phyloP scores from a whole-genome alignment of 2,888 invertebrate species.

The Apamea epomidion region DNA sequence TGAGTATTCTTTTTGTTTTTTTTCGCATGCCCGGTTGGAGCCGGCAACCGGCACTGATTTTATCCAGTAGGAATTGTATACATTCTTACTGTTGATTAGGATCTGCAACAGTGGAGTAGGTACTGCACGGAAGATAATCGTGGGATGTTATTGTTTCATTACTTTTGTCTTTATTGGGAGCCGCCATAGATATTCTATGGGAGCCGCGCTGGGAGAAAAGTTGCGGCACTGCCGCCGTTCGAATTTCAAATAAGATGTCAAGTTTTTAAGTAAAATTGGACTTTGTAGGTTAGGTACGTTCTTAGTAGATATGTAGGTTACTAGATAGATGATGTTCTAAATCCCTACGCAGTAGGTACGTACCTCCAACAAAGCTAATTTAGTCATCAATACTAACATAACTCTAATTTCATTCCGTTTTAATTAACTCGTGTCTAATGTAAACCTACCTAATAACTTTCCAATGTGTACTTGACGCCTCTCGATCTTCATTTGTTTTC shows the following conservation, averaged over 20 bases:
- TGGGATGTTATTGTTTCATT: constrained; percentile 51
- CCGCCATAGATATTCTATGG: too few species aligned
- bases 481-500: constrained; percentile 24
- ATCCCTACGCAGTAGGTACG: neutral
- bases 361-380: neutral
- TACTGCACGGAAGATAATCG: constrained; percentile 40
- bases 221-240: neutral
- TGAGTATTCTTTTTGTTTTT: constrained; percentile 82
- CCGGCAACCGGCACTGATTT: constrained; percentile 80
- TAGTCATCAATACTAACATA: constrained; percentile 4
- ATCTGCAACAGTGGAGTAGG: constrained; percentile 43
- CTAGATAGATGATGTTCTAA: too few species aligned
- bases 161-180: constrained; percentile 23
- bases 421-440: constrained; percentile 1
- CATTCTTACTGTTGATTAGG: constrained; percentile 59
- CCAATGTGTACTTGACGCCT: constrained; percentile 5
- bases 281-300: neutral
- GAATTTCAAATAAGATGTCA: neutral
- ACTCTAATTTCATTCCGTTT: constrained; percentile 15
- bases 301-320: neutral
- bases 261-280: neutral
- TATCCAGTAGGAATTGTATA: constrained; percentile 74
- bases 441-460: constrained; percentile 30
- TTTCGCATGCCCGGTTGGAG: constrained; percentile 79
- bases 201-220: constrained; percentile 11